phyloP scores from a whole-genome alignment of 2,888 invertebrate genomes.

The Agrenia bidenticulata region DNA sequence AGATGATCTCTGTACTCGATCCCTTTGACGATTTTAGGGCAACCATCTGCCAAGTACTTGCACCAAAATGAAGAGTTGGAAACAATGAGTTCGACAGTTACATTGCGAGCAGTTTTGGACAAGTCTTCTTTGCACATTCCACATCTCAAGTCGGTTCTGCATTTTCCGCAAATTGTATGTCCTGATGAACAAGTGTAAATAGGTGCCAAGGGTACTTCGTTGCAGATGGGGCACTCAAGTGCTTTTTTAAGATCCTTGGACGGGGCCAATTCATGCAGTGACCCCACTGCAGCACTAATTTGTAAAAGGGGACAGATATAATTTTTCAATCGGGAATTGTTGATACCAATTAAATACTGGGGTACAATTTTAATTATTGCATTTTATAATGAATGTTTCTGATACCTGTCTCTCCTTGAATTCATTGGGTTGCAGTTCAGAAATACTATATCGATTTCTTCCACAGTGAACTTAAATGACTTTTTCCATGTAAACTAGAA shows the following conservation, averaged over 20 bases:
- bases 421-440: no score
- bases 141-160: constrained; percentile 33
- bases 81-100: constrained; percentile 44
- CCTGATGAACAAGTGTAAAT: constrained; percentile 46
- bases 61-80: constrained; percentile 48
- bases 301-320: no score
- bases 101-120: constrained; percentile 34
- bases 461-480: no score
- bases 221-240: constrained; percentile 48
- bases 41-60: constrained; percentile 44
- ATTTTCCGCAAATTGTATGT: constrained; percentile 47
- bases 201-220: constrained; percentile 49
- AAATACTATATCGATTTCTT: no score
- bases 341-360: neutral
- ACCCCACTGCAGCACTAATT: constrained; percentile 35
- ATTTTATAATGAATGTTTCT: neutral
- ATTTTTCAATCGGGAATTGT: no score
- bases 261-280: constrained; percentile 41
- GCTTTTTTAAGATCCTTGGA: constrained; percentile 44
- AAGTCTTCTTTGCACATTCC: constrained; percentile 47
- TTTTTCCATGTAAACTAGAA: no score
- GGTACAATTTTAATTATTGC: neutral
- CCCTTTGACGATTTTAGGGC: constrained; percentile 42
- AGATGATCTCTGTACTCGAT: constrained; percentile 40
- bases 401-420: constrained; percentile 3